phyloP scores from a whole-genome alignment of 2,888 invertebrate species.

The Malacosoma neustria region DNA sequence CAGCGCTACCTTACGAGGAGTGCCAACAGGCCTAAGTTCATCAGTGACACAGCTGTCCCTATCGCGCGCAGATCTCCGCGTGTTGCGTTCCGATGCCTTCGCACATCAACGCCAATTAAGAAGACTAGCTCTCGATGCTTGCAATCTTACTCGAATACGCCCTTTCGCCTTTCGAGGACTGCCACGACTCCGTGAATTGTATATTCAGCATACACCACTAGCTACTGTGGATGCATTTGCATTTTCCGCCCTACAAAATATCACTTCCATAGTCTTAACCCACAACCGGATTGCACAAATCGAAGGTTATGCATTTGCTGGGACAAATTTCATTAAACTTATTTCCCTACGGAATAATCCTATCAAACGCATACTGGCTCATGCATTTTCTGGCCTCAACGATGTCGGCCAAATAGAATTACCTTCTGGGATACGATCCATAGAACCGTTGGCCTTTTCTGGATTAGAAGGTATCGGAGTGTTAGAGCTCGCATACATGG shows the following conservation, averaged over 20 bases:
- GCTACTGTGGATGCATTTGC: constrained; percentile 87
- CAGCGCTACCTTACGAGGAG: constrained; percentile 86
- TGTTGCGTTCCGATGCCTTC: constrained; percentile 88
- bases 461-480: constrained; percentile 88
- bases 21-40: constrained; percentile 84
- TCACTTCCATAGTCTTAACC: constrained; percentile 80
- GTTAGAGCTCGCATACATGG: constrained; percentile 89
- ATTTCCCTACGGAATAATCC: constrained; percentile 91
- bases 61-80: constrained; percentile 88
- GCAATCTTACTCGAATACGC: constrained; percentile 87
- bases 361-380: constrained; percentile 83
- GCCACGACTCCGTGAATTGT: constrained; percentile 83
- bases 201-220: constrained; percentile 90
- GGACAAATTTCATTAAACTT: constrained; percentile 87
- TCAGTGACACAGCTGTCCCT: constrained; percentile 89
- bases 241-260: constrained; percentile 88
- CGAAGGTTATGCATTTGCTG: constrained; percentile 88
- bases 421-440: constrained; percentile 83
- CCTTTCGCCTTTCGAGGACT: constrained; percentile 91
- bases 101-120: constrained; percentile 85
- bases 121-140: constrained; percentile 89
- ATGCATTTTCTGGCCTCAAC: constrained; percentile 88
- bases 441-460: constrained; percentile 87
- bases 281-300: constrained; percentile 83
- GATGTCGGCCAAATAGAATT: constrained; percentile 89